Percentiles rank a stretch among this genome's conserved stretches.
phyloP scores from a whole-genome alignment of 2,113 vertebrate species.

The Addax nasomaculatus region DNA sequence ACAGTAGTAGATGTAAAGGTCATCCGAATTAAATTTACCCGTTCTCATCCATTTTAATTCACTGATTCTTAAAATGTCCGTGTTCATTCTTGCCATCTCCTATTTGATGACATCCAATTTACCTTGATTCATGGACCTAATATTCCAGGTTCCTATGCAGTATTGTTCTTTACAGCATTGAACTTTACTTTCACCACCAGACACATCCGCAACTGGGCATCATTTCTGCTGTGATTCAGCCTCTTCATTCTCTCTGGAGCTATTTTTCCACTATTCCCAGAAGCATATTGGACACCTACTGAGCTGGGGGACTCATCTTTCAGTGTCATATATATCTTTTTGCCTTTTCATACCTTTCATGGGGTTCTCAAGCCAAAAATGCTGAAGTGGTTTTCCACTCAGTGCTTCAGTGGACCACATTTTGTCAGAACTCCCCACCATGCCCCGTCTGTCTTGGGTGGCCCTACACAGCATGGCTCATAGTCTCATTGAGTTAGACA shows the following conservation, averaged over 20 bases:
- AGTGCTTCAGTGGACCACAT: too few species aligned
- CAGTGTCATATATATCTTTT: too few species aligned
- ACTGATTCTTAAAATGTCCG: background rate
- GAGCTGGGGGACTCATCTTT: background rate
- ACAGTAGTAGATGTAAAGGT: background rate
- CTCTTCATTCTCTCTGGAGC: background rate
- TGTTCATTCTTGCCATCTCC: background rate
- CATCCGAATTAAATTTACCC: background rate
- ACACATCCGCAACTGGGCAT: background rate
- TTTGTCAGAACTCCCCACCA: too few species aligned
- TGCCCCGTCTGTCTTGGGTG: too few species aligned
- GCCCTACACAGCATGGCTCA: too few species aligned
- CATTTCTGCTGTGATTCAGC: background rate
- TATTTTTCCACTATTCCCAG: background rate
- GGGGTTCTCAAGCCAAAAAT: too few species aligned
- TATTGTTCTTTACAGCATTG: background rate
- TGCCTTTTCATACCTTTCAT: too few species aligned
- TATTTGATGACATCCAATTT: background rate
- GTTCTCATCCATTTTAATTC: background rate
- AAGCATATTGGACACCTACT: background rate
- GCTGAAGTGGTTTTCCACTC: too few species aligned
- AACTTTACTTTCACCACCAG: background rate
- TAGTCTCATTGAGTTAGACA: too few species aligned
- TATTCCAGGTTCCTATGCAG: background rate
- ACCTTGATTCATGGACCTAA: background rate